Conservation (phyloP, 2,888 invertebrate species). For the Netelia inedita region DNA sequence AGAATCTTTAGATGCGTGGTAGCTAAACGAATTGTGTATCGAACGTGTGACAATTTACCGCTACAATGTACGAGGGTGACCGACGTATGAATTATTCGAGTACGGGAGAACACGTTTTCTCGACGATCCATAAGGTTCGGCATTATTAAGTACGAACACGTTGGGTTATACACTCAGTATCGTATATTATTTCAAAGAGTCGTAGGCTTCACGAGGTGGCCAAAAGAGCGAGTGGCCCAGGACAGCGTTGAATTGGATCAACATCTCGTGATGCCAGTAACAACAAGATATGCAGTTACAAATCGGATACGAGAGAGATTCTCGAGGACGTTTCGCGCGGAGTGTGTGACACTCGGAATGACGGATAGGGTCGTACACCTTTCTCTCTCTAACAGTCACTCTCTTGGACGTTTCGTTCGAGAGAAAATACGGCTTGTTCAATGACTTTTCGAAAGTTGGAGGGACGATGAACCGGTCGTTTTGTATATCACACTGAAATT, state of each 20-base stretch:
- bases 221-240: conserved; percentile 39
- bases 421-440: neutral
- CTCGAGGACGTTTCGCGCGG: conserved; percentile 3
- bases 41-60: conserved; percentile 25
- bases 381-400: neutral
- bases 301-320: conserved; percentile 43
- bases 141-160: conserved; percentile 2
- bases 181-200: conserved; percentile 43
- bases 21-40: too few relatives aligned
- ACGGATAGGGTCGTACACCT: conserved; percentile 71
- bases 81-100: conserved; percentile 48
- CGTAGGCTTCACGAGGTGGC: conserved; percentile 24
- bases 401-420: neutral
- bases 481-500: neutral
- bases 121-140: too few relatives aligned
- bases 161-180: neutral
- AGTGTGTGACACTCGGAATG: conserved; percentile 58
- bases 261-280: conserved; percentile 79
- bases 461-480: neutral
- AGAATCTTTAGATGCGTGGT: too few relatives aligned
- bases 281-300: conserved; percentile 78
- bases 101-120: neutral
- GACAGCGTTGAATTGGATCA: conserved; percentile 76
- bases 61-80: conserved; percentile 30
- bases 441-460: neutral